Evolutionary conservation across 2,113 vertebrate species (phyloP), one percentile per base, ranked within the genome.

Genomic region (Dicrurus megarhynchus): DNA sequence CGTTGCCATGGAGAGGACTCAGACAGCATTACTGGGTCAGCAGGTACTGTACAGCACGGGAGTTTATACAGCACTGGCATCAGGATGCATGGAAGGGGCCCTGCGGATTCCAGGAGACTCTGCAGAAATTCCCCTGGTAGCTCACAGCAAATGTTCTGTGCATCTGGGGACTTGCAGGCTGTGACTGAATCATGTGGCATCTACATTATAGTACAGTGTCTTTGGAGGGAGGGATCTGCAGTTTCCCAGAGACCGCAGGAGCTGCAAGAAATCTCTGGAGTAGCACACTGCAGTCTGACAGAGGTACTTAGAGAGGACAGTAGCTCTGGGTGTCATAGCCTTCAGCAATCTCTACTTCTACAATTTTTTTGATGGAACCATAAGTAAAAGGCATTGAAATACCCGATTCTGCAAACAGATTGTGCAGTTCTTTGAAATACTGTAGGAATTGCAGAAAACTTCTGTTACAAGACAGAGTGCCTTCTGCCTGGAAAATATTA

Each of bases 1-100:
- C 3, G 90, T 97, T 97, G 97, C 95, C 97, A 97, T 89, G 94
- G 95, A 96, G 94, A 97, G 89, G 89, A 78, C 83, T 96, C 75
- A 89, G 95, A 30, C 42, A 39, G 85, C 30, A 37, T 44, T 87
- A 69, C 71, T 81, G 79, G 69, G 61, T 84, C 94, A 52, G 59
- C 33, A 15, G 50, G 17, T 89, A 81, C 90, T 30, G 19, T 56
- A 64, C 83, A 89, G 88, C 65, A 30, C 0, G 12, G 0, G 0
- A 68, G 16, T 19, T 91, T 57, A 27, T 28, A 55, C 3, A 81
- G 46, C 9, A 6, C 15, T 16, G 32, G 37, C 5, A 8, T 37
- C 49, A 33, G 35, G 57, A 19, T 0, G 4, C 60, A 39, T 3
- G 19, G 61, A 71, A 94, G 87, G 22, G 35, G 20, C 24, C 42